A percentile compares a stretch with the other conserved stretches of the same genome.
These are phyloP conservation scores for Urechis unicinctus DNA, from an alignment of 2,888 invertebrate species.

Conservation along the genomic window DNA sequence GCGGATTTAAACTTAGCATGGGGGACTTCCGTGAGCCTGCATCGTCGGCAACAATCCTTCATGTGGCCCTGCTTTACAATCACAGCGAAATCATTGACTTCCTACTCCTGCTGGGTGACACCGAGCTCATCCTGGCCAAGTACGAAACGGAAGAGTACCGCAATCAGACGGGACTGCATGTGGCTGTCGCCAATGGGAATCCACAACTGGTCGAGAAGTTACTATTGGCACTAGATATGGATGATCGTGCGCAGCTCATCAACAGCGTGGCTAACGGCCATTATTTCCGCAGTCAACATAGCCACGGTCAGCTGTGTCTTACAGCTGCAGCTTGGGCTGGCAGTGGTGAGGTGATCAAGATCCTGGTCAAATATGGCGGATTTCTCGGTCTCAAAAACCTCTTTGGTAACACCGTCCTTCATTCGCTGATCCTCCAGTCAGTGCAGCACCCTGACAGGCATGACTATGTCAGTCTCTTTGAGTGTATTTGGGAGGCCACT, in stretches of 20 bases:
- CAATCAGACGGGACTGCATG: slow-evolving; percentile 23
- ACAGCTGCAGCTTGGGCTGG: slow-evolving; percentile 25
- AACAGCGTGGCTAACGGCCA: slow-evolving; percentile 22
- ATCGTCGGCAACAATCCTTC: slow-evolving; percentile 21
- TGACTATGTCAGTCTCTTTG: slow-evolving; percentile 15
- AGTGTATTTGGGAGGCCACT: slow-evolving; percentile 18
- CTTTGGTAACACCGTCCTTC: slow-evolving; percentile 20
- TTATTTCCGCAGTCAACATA: slow-evolving; percentile 19
- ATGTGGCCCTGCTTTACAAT: slow-evolving; percentile 23
- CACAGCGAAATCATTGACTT: slow-evolving; percentile 18
- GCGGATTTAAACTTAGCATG: slow-evolving; percentile 14
- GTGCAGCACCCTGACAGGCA: slow-evolving; percentile 10
- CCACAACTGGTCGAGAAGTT: slow-evolving; percentile 16
- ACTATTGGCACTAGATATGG: slow-evolving; percentile 12
- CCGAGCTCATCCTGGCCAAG: slow-evolving; percentile 20
- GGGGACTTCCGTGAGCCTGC: slow-evolving; percentile 20
- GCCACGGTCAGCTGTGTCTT: slow-evolving; percentile 19
- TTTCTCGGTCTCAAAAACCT: slow-evolving; percentile 17
- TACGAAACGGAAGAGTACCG: slow-evolving; percentile 21
- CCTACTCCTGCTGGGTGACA: slow-evolving; percentile 14
- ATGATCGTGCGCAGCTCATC: slow-evolving; percentile 12
- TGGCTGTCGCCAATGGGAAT: slow-evolving; percentile 23
- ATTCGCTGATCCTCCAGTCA: slow-evolving; percentile 20
- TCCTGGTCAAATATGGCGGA: slow-evolving; percentile 20
- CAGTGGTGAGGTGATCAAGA: slow-evolving; percentile 20